Evolutionary conservation across 2,888 invertebrate genomes (phyloP), one percentile per base, ranked within the genome.

Genomic region (Tillus elongatus): DNA sequence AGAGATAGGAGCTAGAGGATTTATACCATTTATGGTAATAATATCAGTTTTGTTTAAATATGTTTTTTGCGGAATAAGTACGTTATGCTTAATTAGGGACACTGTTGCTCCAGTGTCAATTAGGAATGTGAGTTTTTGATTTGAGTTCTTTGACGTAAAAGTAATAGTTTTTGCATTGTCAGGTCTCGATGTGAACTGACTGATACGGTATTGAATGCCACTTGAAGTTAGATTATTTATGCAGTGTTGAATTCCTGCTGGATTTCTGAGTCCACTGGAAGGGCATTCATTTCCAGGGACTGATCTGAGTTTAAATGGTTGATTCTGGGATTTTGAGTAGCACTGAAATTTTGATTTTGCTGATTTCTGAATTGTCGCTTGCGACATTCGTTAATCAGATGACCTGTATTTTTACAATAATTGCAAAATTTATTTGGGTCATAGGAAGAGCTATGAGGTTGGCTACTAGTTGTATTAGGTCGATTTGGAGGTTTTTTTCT

Each of bases 101-200:
- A 26, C 26, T 1, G 41, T 33, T 1, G 41, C 39, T 10, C 43
- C 45, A 10, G 43, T 45, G 19, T 41, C 42, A 8, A 37, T 12
- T 1, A 37, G 12, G 11, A 37, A 19, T 19, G 24, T 19, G 6
- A n/a, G 24, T 6, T 8, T 19, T 19, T 19, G 6, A n/a, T 19
- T n/a, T 28, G 4, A 13, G 27, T 13, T 29, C n/a, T 19, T 19
- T n/a, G 24, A 19, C n/a, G 6, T 19, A 19, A 19, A 19, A n/a
- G n/a, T n/a, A n/a, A n/a, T 6, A 19, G 24, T n/a, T 19, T n/a
- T 6, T 19, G 6, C 6, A 19, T 19, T 19, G n/a, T 8, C n/a
- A 19, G 24, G n/a, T 8, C n/a, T 19, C 6, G 24, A 8, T 19
- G 24, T 8, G 4, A 35, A 19, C n/a, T 19, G 24, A n/a, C 24